These are phyloP conservation scores for Cyclopterus lumpus DNA, from an alignment of 2,797 vertebrate genomes.

Conservation along the genomic window DNA sequence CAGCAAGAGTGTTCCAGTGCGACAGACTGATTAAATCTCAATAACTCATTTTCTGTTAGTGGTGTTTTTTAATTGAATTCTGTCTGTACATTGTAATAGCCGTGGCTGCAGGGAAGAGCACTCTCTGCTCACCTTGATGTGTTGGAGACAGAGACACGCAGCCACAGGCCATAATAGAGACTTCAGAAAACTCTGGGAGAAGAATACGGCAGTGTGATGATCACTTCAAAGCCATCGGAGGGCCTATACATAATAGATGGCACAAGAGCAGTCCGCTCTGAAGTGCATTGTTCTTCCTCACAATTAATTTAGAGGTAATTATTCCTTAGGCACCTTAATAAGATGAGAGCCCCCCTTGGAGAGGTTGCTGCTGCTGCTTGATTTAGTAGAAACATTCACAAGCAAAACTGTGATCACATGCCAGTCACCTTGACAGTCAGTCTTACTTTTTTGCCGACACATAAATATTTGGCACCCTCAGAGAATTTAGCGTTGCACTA, in stretches of 20 bases:
- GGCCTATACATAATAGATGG: constrained; percentile 75
- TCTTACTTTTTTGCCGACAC: background rate
- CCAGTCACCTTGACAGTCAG: constrained; percentile 19
- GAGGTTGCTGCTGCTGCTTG: constrained; percentile 41
- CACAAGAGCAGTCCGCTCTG: constrained; percentile 58
- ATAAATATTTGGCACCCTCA: background rate
- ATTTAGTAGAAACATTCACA: constrained; percentile 43
- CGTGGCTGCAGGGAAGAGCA: constrained; percentile 33
- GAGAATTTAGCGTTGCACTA: background rate
- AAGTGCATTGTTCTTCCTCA: constrained; percentile 69
- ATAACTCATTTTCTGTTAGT: constrained; percentile 48
- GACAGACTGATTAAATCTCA: constrained; percentile 65
- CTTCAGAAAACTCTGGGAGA: constrained; percentile 64
- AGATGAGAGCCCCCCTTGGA: constrained; percentile 49
- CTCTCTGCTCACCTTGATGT: constrained; percentile 68
- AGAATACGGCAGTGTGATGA: constrained; percentile 63
- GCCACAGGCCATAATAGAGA: constrained; percentile 73
- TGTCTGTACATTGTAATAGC: constrained; percentile 45
- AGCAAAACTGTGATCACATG: constrained; percentile 34
- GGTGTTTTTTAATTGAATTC: constrained; percentile 72
- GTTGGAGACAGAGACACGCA: constrained; percentile 57
- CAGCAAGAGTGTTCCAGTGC: constrained; percentile 39
- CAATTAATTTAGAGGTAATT: constrained; percentile 80
- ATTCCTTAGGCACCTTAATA: constrained; percentile 68
- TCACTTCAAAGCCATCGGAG: constrained; percentile 73